Percentiles rank a stretch among this genome's conserved stretches.
phyloP scores from a whole-genome alignment of 2,888 invertebrate species.

The Aquatica leii region DNA sequence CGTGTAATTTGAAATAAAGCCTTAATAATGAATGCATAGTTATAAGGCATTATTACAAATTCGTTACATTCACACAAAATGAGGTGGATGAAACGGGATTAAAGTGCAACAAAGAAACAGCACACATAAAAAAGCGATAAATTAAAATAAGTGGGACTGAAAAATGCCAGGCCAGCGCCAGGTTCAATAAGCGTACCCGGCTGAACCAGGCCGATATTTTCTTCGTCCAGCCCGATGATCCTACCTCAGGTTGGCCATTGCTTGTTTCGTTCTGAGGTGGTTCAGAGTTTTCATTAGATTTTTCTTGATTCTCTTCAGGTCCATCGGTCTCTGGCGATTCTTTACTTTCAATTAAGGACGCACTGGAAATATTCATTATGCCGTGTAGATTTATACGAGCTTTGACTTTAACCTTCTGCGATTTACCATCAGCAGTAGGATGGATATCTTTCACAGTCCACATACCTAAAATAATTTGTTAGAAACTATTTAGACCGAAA shows the following conservation, averaged over 20 bases:
- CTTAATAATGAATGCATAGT: too few relatives aligned
- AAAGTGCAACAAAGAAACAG: conserved; percentile 7
- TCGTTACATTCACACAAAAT: too few relatives aligned
- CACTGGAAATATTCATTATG: conserved; percentile 86
- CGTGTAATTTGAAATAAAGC: too few relatives aligned
- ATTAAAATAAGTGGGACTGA: conserved; percentile 30
- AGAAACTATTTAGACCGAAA: too few relatives aligned
- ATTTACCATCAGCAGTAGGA: conserved; percentile 87
- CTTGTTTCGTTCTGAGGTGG: conserved; percentile 47
- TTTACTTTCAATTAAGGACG: conserved; percentile 82
- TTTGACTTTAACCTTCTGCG: conserved; percentile 96
- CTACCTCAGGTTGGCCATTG: conserved; percentile 58
- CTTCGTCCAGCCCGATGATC: conserved; percentile 62
- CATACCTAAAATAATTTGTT: conserved; percentile 63
- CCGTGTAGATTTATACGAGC: conserved; percentile 94
- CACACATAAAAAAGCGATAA: conserved; percentile 7
- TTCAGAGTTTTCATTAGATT: conserved; percentile 22
- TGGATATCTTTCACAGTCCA: conserved; percentile 85
- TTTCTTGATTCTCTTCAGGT: conserved; percentile 53
- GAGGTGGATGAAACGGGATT: neutral
- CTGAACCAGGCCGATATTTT: conserved; percentile 62
- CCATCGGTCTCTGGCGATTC: conserved; percentile 62
- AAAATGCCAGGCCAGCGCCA: conserved; percentile 51
- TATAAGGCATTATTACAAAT: too few relatives aligned
- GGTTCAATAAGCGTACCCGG: conserved; percentile 61